A percentile compares a stretch with the other conserved stretches of the same genome.
phyloP scores from a whole-genome alignment of 2,113 vertebrate genomes.

The Beaufortia kweichowensis region DNA sequence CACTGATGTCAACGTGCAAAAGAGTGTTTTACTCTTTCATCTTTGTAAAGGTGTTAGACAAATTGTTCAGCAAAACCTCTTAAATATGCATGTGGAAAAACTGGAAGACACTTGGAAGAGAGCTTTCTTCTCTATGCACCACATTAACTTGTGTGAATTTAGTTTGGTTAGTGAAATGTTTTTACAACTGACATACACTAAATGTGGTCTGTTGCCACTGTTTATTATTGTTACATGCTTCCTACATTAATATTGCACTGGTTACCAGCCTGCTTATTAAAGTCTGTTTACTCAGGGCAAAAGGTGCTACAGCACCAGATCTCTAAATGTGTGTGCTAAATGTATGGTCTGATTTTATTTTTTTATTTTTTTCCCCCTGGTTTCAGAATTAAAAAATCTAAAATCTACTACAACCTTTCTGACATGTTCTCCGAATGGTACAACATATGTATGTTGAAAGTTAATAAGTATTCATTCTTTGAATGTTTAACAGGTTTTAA shows the following conservation, averaged over 20 bases:
- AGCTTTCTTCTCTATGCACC: not conserved
- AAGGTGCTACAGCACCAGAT: constrained; percentile 38
- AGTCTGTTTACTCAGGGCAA: constrained; percentile 44
- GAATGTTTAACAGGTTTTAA: not conserved
- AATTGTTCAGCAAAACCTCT: constrained; percentile 5
- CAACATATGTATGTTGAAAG: not conserved
- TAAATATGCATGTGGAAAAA: not conserved
- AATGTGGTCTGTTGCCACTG: not conserved
- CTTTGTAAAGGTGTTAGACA: not conserved
- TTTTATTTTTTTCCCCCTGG: too few relatives aligned
- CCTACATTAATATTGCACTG: constrained; percentile 7
- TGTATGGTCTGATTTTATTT: not conserved
- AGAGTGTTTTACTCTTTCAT: not conserved
- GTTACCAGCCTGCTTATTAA: constrained; percentile 28
- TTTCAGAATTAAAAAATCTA: not conserved
- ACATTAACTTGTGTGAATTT: not conserved
- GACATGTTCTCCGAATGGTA: not conserved
- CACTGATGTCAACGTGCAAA: not conserved
- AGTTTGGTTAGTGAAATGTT: not conserved
- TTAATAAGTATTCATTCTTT: not conserved
- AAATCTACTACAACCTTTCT: not conserved
- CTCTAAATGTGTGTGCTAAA: not conserved
- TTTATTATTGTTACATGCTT: constrained; percentile 37
- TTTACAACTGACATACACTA: not conserved
- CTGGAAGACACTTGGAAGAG: not conserved